These are phyloP conservation scores for Osmerus eperlanus DNA, from an alignment of 2,113 vertebrate genomes.

Conservation along the genomic window DNA sequence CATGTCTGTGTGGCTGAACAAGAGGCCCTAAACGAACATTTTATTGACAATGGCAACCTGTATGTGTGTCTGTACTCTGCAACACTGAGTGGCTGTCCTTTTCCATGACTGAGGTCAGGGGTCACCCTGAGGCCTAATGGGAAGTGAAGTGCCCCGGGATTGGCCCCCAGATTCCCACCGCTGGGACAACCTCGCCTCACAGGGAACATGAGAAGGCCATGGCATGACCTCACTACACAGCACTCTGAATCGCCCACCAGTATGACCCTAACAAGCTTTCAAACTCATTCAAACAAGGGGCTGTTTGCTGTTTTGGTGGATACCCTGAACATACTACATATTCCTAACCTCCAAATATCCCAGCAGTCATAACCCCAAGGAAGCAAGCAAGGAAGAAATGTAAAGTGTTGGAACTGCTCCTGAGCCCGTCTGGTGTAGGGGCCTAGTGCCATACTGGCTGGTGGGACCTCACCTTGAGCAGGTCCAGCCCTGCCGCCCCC, in stretches of 20 bases:
- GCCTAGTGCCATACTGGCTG: background rate
- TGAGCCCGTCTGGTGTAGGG: background rate
- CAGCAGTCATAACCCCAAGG: no score
- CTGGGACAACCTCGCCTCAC: constrained; percentile 30
- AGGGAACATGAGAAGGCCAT: constrained; percentile 33
- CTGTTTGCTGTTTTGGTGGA: background rate
- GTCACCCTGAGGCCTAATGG: constrained; percentile 42
- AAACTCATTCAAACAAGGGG: background rate
- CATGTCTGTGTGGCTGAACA: constrained; percentile 41
- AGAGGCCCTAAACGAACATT: constrained; percentile 11
- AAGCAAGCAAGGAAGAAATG: no score
- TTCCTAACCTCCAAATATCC: no score
- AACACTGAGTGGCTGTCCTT: constrained; percentile 52
- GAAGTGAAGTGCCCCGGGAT: constrained; percentile 53
- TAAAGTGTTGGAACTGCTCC: background rate
- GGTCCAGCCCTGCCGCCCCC: constrained; percentile 73
- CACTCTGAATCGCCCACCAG: background rate
- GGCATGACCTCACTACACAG: constrained; percentile 20
- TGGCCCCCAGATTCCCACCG: constrained; percentile 48
- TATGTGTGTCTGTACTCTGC: no score
- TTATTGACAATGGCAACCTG: no score
- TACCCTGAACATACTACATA: no score
- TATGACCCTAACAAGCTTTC: background rate
- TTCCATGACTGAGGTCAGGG: constrained; percentile 34
- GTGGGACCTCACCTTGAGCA: constrained; percentile 81